A percentile compares a stretch with the other conserved stretches of the same genome.
phyloP scores from a whole-genome alignment of 1,140 invertebrate genomes.

The Nephila pilipes region DNA sequence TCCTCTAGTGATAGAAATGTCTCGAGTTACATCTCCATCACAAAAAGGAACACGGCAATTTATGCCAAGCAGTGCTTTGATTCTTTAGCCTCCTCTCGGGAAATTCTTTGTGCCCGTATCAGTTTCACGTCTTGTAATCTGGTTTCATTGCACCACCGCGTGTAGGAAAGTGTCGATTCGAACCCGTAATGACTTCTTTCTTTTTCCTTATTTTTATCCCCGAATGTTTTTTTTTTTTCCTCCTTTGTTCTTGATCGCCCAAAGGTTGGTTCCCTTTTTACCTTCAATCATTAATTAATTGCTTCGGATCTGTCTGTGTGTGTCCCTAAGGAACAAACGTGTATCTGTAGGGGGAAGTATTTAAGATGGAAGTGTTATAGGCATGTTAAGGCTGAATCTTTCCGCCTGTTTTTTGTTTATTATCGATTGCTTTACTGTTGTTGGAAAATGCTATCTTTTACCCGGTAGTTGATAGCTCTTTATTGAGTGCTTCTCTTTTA shows the following conservation, averaged over 20 bases:
- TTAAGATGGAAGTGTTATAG: neutral
- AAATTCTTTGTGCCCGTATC: neutral
- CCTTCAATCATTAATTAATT: neutral
- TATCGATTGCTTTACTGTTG: too few species aligned
- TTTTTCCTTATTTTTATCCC: neutral
- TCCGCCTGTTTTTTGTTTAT: neutral
- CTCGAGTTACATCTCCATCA: neutral
- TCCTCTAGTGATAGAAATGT: neutral
- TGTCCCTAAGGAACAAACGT: neutral
- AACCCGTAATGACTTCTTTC: neutral
- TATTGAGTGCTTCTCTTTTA: too few species aligned
- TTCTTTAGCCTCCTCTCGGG: neutral
- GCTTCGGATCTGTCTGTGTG: neutral
- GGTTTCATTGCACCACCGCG: neutral
- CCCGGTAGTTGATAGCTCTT: too few species aligned
- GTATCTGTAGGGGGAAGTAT: neutral
- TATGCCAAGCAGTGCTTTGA: neutral
- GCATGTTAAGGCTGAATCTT: neutral
- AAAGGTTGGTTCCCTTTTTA: neutral
- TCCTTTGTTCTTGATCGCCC: neutral
- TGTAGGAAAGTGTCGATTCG: neutral
- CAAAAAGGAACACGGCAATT: neutral
- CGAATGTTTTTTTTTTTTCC: neutral
- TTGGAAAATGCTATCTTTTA: too few species aligned
- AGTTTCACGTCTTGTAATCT: conserved; percentile 2